Evolutionary conservation across 1,140 invertebrate species (phyloP), one percentile per base, ranked within the genome.

Genomic region (Cotesia typhae): DNA sequence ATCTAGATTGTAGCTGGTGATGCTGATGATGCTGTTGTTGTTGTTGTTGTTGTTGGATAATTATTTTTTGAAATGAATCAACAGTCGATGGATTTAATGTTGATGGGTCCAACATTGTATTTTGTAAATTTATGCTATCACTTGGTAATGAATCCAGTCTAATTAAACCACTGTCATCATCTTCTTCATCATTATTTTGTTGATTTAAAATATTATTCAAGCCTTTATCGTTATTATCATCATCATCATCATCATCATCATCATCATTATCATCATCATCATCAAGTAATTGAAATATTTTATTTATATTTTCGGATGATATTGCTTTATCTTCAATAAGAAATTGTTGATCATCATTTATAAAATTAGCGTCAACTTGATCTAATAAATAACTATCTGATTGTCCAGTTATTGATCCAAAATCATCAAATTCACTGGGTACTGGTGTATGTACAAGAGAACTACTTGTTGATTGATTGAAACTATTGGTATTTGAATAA

Each of bases 381-480:
- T 87, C 83, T 0, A 87, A 74, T 4, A 87, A 63, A 59, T 83
- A 86, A 14, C 75, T 84, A 73, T 89, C 89, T 4, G 88, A 82
- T 53, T 89, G 88, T 5, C 88, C 87, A 12, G 41, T 47, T 47
- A 90, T 86, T 0, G 88, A 87, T 12, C 87, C 89, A 73, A 92
- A 92, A 75, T 93, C 92, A 68, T 89, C 90, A 78, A 90, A 93
- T 77, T 93, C 91, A 67, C 90, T 90, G 2, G 91, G 91, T 7
- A 92, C 90, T 1, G 92, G 92, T 1, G 91, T 92, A 28, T 91
- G 89, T 1, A 91, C 90, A 38, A 92, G 87, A 2, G 91, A 92
- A 69, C 89, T 91, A 53, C 88, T 90, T 0, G 90, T 89, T 4
- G 91, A 91, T 4, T 81, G 80, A 76, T 87, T 85, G 38, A 86